Evolutionary conservation across 2,888 invertebrate species (phyloP), one percentile per base, ranked within the genome.

Genomic region (Blomia tropicalis): DNA sequence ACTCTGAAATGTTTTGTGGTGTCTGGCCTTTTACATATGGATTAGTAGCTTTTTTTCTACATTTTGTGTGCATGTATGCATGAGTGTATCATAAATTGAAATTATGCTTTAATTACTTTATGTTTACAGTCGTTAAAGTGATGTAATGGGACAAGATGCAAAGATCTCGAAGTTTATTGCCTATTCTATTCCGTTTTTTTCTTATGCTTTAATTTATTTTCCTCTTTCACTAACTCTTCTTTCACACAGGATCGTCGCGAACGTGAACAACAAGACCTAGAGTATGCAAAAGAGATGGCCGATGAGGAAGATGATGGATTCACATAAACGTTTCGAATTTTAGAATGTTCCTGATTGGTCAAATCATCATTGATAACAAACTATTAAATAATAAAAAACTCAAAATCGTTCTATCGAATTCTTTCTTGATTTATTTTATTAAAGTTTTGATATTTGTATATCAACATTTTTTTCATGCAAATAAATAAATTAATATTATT

Each of bases 281-380:
- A 98, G 74, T 79, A 95, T 70, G 98, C 98, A n/a, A 98, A 96
- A 75, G 96, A 98, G 77, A 92, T 98, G 86, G 95, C 95, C 11
- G 96, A 98, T 85, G 98, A 98, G 73, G 96, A 98, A 73, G 93
- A 95, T 78, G 91, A 91, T 60, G 68, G 69, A 30, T 64, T 64
- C 43, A 59, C 64, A 23, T 65, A 65, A 51, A 56, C 43, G 4
- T 19, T 41, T 5, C 7, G 11, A 7, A 31, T 4, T 19, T 23
- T 25, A 17, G 47, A 19, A 19, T n/a, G 4, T 32, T 32, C 14
- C 32, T 32, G 32, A 32, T 32, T 32, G 32, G 5, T 2, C 2
- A 4, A 41, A 41, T 41, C 2, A 41, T 4, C 41, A 41, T 5
- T 5, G 32, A 14, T 32, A 32, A 32, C 14, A 5, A 32, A 32